Base-by-base conservation (phyloP, 2,888 invertebrate genomes). In the Epirrhoe tristata region DNA sequence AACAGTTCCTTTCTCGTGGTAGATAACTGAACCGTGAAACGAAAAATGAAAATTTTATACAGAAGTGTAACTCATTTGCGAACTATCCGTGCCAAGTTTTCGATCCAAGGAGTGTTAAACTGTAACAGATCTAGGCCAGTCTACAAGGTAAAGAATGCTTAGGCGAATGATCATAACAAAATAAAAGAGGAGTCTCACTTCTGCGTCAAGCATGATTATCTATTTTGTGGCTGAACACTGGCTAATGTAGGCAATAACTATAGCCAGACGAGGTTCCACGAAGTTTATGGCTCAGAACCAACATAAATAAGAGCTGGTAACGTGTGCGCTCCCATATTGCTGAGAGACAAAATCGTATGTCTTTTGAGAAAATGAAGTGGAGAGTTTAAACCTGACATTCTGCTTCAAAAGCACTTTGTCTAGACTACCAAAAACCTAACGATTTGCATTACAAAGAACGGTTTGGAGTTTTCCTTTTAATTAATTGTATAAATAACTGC, bases 171-270 rank as follows among this genome's bases (percentile, higher is more conserved):
- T 48, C 14, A 16, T 16, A 14, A 48, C 16, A 7, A 14, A 14
- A 14, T 48, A 6, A 46, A 46, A 10, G 12, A 24, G 31, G 14
- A 60, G 16, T 53, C 34, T 62, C 56, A 39, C 36, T 56, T 65
- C 61, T 66, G n/a, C n/a, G 50, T 58, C 16, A 10, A 36, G 5
- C 17, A 34, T 48, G 8, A 31, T 50, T 61, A 34, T 51, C 16
- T 39, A 32, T 57, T 62, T 50, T 50, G 36, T 56, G 56, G 32
- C 39, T 54, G 57, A 55, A 51, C 54, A 51, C 58, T 50, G 55
- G 55, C 58, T 63, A 59, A 67, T 63, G 63, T 59, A 63, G 66
- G 63, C 56, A 59, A 63, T 63, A 67, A 67, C 67, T 64, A 61
- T 60, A 32, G 63, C 60, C 67, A 67, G 54, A 61, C 63, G 39